Evolutionary conservation across 2,888 invertebrate species (phyloP), one percentile per base, ranked within the genome.

Genomic region (Mantis religiosa): DNA sequence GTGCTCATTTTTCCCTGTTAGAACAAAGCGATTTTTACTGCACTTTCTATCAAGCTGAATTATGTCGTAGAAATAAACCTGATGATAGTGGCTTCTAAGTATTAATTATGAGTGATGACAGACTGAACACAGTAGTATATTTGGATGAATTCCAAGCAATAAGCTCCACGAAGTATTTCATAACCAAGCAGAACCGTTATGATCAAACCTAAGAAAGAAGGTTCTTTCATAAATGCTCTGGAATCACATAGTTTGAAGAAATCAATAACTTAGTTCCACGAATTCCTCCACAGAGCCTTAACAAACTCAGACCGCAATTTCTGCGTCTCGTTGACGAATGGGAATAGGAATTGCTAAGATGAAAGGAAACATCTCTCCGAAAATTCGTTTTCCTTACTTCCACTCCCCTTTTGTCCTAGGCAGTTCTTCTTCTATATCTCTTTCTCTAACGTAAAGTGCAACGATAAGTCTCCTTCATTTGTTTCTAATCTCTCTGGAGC

Each of bases 401-500:
- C 54, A 71, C 54, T 71, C 54, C 54, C 54, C 54, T 71, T 34
- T 71, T 71, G 54, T 71, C 54, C 54, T 71, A 71, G 54, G 54
- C 54, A 71, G n/a, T 86, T n/a, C 71, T n/a, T 8, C n/a, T 47
- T 47, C 47, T 85, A 54, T 85, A 47, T 85, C 15, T 85, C 47
- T 85, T 27, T 27, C 54, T 8, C 54, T 71, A 54, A 81, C 4
- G 54, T 28, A 86, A 86, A 71, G 71, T 47, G 12, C 85, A 71
- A 25, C 71, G 86, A 81, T 81, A 28, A 28, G 71, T 28, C 86
- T 71, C 28, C 71, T 8, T 6, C 28, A 28, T 86, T 86, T 81
- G 86, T 86, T 86, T 86, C 71, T 86, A 86, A 86, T 85, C 85
- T 85, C 54, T 85, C 54, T 71, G 54, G 54, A 71, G 54, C 54